Conservation (phyloP, 2,888 invertebrate genomes). For the Scaptomyza cyrtandrae region DNA sequence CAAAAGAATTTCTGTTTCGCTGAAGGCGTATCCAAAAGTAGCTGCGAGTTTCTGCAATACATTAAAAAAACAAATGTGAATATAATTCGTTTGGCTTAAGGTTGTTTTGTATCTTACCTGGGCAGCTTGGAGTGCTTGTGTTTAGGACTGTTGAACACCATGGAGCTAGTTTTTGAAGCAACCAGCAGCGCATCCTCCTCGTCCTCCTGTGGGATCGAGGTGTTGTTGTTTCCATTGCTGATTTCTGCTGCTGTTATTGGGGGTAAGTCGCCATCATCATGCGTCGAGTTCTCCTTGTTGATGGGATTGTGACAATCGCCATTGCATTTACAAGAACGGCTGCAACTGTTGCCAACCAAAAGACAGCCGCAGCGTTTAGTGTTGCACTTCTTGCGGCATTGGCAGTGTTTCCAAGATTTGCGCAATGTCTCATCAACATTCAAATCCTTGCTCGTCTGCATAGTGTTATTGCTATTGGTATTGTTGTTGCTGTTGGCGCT, state of each 20-base stretch:
- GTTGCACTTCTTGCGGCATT: neutral
- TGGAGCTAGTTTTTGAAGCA: neutral
- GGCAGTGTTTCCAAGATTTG: neutral
- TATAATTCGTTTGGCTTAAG: neutral
- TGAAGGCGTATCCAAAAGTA: conserved; percentile 42
- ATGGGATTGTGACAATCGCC: neutral
- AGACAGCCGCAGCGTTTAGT: neutral
- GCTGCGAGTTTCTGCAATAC: conserved; percentile 25
- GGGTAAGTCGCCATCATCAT: neutral
- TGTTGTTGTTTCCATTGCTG: neutral
- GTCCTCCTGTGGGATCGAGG: neutral
- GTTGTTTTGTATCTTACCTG: neutral
- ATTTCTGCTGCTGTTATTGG: neutral
- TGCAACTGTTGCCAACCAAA: neutral
- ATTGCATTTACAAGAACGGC: neutral
- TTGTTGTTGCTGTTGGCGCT: neutral
- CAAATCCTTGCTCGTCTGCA: neutral
- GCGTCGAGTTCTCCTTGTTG: neutral
- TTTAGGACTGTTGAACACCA: neutral
- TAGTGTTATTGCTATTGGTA: neutral
- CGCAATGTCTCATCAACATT: neutral
- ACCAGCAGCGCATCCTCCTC: neutral
- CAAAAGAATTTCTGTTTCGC: conserved; percentile 45
- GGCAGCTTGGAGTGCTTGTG: conserved; percentile 1
- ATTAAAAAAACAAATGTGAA: neutral